Evolutionary conservation across 2,888 invertebrate genomes (phyloP).

Genomic region (Heliconius ismenius): DNA sequence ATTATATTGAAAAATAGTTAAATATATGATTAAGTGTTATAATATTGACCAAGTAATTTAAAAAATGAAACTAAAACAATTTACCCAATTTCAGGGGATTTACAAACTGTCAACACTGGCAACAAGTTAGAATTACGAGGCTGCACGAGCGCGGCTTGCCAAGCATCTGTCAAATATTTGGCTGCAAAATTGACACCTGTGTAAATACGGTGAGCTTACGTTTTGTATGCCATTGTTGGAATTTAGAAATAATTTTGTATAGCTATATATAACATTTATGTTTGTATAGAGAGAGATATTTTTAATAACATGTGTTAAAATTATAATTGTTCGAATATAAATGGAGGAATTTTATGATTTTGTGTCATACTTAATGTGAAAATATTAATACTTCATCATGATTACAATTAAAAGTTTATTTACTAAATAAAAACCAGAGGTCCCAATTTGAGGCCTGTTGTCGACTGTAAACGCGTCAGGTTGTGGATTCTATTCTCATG

Average conservation of each 20-base stretch:
- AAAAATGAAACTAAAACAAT: not conserved
- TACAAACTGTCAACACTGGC: constrained; percentile 19
- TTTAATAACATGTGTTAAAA: not conserved
- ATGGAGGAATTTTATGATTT: not conserved
- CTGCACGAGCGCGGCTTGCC: constrained; percentile 30
- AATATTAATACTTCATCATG: not conserved
- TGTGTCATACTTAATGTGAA: not conserved
- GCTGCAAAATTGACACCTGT: constrained; percentile 37
- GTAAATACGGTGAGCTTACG: constrained; percentile 31
- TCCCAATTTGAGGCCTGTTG: not conserved
- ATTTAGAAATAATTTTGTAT: constrained; percentile 3
- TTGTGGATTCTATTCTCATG: not conserved
- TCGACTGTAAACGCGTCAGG: not conserved
- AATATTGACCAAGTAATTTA: not conserved
- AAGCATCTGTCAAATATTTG: constrained; percentile 39
- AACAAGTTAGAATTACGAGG: constrained; percentile 40
- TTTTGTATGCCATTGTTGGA: constrained; percentile 32
- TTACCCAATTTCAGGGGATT: not conserved
- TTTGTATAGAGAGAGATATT: not conserved
- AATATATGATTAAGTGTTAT: not conserved
- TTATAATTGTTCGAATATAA: not conserved
- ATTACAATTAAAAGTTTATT: not conserved
- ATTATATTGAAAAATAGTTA: not conserved
- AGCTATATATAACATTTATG: not conserved
- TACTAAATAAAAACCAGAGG: no score